Evolutionary conservation across 2,113 vertebrate species (phyloP).

Genomic region (Todiramphus saurophagus): DNA sequence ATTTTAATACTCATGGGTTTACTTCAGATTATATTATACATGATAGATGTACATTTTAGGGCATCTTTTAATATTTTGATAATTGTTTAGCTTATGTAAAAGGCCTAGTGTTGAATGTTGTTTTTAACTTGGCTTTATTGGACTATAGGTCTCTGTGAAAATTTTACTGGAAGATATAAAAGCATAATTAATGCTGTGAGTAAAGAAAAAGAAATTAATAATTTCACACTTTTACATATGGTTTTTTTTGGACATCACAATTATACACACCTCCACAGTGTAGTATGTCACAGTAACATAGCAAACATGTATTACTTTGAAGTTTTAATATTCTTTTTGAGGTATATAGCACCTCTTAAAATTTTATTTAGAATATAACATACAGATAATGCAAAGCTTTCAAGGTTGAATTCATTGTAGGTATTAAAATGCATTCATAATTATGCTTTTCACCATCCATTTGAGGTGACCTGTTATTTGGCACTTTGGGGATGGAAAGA

Average conservation of each 20-base stretch:
- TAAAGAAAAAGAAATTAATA: conserved; percentile 56
- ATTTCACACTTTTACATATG: conserved; percentile 33
- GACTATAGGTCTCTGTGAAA: not conserved
- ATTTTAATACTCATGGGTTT: not conserved
- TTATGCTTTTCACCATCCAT: conserved; percentile 59
- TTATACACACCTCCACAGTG: not conserved
- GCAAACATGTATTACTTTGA: conserved; percentile 59
- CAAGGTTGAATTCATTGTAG: conserved; percentile 57
- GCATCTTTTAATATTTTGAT: not conserved
- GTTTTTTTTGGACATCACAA: not conserved
- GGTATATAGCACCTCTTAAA: conserved; percentile 46
- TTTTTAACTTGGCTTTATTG: conserved; percentile 13
- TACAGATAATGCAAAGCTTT: conserved; percentile 69
- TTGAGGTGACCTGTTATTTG: conserved; percentile 64
- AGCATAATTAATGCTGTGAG: conserved; percentile 9
- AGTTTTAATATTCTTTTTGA: conserved; percentile 63
- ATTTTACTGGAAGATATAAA: conserved; percentile 37
- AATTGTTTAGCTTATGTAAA: not conserved
- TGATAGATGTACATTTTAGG: not conserved
- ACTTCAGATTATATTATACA: not conserved
- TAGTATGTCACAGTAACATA: not conserved
- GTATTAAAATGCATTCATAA: conserved; percentile 63
- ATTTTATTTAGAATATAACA: conserved; percentile 56
- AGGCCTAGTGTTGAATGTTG: not conserved
- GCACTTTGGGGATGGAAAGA: conserved; percentile 69